These are phyloP conservation scores for Hydra vulgaris DNA, from an alignment of 30 jellyfish, hydroid and myxozoan genomes.

Conservation along the genomic window DNA sequence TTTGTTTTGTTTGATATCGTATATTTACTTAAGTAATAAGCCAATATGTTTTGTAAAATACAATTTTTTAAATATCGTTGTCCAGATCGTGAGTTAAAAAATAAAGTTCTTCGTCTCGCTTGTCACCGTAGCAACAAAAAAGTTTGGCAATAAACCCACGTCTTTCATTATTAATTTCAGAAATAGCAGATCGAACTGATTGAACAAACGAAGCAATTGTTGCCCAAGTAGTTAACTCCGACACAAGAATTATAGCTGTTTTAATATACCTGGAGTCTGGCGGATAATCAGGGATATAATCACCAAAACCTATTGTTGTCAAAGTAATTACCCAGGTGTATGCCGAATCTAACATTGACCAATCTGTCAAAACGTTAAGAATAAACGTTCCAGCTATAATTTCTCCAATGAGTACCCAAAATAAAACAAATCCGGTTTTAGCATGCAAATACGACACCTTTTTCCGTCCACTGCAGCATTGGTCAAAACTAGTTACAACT, in stretches of 20 bases:
- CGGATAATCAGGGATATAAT: not conserved
- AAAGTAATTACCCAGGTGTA: not conserved
- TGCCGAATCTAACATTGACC: not conserved
- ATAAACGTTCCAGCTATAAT: not conserved
- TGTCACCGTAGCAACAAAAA: not conserved
- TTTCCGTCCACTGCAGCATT: not conserved
- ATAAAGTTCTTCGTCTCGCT: not conserved
- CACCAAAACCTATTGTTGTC: not conserved
- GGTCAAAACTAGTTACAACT: not conserved
- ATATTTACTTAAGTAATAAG: too few relatives aligned
- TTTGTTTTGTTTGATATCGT: too few relatives aligned
- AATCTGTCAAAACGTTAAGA: not conserved
- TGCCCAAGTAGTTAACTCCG: not conserved
- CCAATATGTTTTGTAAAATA: too few relatives aligned
- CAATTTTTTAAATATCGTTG: not conserved
- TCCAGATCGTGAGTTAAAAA: not conserved
- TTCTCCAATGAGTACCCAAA: not conserved
- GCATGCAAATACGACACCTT: not conserved
- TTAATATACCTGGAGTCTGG: not conserved
- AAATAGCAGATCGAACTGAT: not conserved
- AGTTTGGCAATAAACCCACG: not conserved
- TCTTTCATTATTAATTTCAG: not conserved
- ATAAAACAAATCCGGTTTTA: not conserved
- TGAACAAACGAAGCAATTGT: not conserved
- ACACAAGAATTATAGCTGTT: not conserved